Evolutionary conservation across 2,797 vertebrate genomes (phyloP), one percentile per base, ranked within the genome.

Genomic region (Kryptolebias ocellatus): DNA sequence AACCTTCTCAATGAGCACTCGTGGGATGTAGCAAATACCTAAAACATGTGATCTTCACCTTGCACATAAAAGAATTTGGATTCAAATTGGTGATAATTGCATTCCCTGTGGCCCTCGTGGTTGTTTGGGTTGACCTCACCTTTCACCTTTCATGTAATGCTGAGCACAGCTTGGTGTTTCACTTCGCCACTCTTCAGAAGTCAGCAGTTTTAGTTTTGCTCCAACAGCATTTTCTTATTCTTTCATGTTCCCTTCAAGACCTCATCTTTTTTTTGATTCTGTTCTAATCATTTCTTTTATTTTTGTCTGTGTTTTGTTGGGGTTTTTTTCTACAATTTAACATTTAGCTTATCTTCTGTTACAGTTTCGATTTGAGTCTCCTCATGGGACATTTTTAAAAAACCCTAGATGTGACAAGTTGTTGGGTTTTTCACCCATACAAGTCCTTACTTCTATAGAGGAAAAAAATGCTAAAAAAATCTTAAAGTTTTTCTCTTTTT

Each of bases 201-300:
- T 89, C 84, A 86, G 87, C 72, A 20, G 45, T 83, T 79, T 83
- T 39, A 34, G 53, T 84, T 82, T 70, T 78, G 68, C 79, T 67
- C 15, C 14, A 17, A 51, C 68, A 80, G 72, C 73, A 58, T 62
- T 86, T 78, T 85, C 83, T 67, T 31, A 53, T 66, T 27, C 53
- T 64, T 60, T 65, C 50, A 55, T 47, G 29, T 37, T 61, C 27
- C 20, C 9, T 59, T 70, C 37, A 46, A 39, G 34, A 67, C 31
- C 12, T 9, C 64, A 34, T 76, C 34, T 31, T 10, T 68, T 11
- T 12, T 42, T 42, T 42, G 3, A 9, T 3, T 42, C 10, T 42
- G 4, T 12, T 14, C 39, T 51, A 15, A 66, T 49, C 65, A 70
- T 56, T 37, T 45, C 57, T 47, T 11, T 55, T 37, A 0, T 49